Percentiles rank a stretch among this genome's conserved stretches.
phyloP scores from a whole-genome alignment of 2,888 invertebrate species.

The Lucinisca nassula region DNA sequence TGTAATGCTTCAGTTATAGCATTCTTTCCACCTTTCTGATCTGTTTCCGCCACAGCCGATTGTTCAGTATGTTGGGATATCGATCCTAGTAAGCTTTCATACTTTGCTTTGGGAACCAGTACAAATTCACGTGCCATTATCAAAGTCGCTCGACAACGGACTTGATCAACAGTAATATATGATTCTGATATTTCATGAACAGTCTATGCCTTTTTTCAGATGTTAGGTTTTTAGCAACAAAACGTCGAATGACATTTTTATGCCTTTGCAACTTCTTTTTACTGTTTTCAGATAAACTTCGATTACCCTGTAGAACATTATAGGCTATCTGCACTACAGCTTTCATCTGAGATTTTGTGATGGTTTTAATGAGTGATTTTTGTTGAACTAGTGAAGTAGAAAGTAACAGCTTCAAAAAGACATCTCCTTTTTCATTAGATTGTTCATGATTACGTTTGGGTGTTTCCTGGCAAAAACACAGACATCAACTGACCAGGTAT shows the following conservation, averaged over 20 bases:
- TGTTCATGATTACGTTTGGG: slow-evolving; percentile 12
- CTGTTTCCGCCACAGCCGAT: background rate
- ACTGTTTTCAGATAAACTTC: background rate
- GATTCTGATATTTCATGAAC: background rate
- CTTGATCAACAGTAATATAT: background rate
- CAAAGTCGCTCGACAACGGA: background rate
- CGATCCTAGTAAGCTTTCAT: background rate
- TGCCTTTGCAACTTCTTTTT: background rate
- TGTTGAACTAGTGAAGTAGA: background rate
- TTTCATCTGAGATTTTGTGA: background rate
- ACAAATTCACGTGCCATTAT: slow-evolving; percentile 14
- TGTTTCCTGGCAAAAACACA: slow-evolving; percentile 40
- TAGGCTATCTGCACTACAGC: slow-evolving; percentile 12
- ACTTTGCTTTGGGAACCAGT: slow-evolving; percentile 9
- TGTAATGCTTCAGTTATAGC: too few relatives aligned
- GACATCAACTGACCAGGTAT: slow-evolving; percentile 49
- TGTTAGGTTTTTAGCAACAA: background rate
- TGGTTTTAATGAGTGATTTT: background rate
- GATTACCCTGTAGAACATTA: slow-evolving; percentile 4
- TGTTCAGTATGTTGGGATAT: background rate
- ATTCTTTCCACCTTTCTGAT: background rate
- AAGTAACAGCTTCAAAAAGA: background rate
- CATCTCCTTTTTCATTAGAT: background rate
- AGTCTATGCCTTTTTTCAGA: background rate
- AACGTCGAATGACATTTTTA: background rate